phyloP scores from a whole-genome alignment of 2,797 vertebrate species.

The Arctocebus calabarensis region DNA sequence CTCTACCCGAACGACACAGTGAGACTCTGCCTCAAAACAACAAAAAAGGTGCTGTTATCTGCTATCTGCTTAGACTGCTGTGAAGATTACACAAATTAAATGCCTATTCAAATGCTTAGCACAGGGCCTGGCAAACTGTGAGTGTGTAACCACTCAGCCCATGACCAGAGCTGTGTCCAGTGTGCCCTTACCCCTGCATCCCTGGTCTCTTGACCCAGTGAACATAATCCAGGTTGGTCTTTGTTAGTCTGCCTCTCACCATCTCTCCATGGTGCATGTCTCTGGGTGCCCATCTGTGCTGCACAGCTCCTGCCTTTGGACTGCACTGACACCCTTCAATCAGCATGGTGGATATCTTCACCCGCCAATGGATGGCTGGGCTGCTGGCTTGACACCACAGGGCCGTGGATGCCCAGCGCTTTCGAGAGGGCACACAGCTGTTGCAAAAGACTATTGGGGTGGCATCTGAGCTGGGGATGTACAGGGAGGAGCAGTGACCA shows the following conservation, averaged over 20 bases:
- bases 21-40: no score
- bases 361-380: not conserved
- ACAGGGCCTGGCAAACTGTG: not conserved
- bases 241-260: not conserved
- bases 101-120: not conserved
- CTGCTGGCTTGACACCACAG: conserved; percentile 63
- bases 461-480: conserved; percentile 53
- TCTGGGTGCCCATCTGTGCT: not conserved
- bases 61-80: not conserved
- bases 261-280: fast-evolving
- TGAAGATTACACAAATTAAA: not conserved
- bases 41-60: not conserved
- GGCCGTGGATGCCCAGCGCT: not conserved
- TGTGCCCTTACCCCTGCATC: not conserved
- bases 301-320: not conserved
- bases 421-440: conserved; percentile 66
- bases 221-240: not conserved
- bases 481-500: conserved; percentile 82
- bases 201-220: not conserved
- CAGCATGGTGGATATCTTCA: conserved; percentile 38
- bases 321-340: conserved; percentile 75
- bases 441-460: conserved; percentile 58
- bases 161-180: not conserved
- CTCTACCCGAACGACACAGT: no score
- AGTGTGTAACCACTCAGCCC: not conserved